Percentiles rank a stretch among this genome's conserved stretches.
These are phyloP conservation scores for Crenuchus spilurus DNA, from an alignment of 2,797 vertebrate genomes.

Conservation along the genomic window DNA sequence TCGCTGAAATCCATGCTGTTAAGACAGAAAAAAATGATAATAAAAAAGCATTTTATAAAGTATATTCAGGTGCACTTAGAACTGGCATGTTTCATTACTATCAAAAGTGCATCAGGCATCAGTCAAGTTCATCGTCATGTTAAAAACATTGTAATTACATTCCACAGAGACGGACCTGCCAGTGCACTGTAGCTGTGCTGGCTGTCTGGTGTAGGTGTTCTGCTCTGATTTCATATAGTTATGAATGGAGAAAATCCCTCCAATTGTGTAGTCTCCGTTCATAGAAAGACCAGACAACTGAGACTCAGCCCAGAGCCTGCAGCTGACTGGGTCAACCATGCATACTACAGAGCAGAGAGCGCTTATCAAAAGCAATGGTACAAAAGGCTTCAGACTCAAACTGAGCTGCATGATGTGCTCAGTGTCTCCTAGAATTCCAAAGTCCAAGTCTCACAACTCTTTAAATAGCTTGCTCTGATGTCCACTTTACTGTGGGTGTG, in stretches of 20 bases:
- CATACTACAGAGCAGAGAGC: slow-evolving; percentile 2
- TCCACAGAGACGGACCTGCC: slow-evolving; percentile 46
- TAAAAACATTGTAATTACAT: no score
- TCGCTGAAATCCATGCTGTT: slow-evolving; percentile 51
- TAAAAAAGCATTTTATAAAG: neutral
- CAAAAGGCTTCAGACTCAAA: slow-evolving; percentile 7
- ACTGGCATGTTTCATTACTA: neutral
- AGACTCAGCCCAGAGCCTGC: slow-evolving; percentile 32
- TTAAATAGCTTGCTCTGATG: no score
- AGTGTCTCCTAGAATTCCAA: neutral
- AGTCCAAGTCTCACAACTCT: neutral
- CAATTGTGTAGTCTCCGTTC: slow-evolving; percentile 53
- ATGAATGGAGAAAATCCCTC: slow-evolving; percentile 56
- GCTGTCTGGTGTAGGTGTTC: slow-evolving; percentile 38
- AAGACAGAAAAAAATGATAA: neutral
- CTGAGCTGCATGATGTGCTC: slow-evolving; percentile 25
- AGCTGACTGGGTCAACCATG: slow-evolving; percentile 18
- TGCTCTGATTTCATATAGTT: slow-evolving; percentile 29
- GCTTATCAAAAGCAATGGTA: slow-evolving; percentile 17
- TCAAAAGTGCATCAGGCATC: neutral
- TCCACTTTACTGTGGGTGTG: neutral
- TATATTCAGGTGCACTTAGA: neutral
- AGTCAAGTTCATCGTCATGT: no score
- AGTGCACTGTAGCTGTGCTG: slow-evolving; percentile 42
- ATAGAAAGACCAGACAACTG: slow-evolving; percentile 37